Evolutionary conservation across 2,797 vertebrate genomes (phyloP), one percentile per base, ranked within the genome.

Genomic region (Myoxocephalus aenaeus): DNA sequence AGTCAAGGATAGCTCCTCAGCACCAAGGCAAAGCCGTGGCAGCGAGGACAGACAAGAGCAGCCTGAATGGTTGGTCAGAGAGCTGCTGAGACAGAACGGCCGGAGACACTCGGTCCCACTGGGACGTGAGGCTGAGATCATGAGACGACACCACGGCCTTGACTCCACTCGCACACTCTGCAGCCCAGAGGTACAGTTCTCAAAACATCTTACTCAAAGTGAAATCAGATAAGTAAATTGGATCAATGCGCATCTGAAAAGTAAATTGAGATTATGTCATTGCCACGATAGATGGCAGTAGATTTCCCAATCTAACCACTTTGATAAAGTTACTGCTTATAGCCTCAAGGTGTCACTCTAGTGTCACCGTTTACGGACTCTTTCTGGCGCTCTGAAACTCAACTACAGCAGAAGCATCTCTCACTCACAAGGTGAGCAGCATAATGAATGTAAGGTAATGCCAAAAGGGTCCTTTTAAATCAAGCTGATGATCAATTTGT

Each of bases 341-440:
- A 56, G 57, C 87, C 90, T 89, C 72, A 89, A 87, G 92, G 77
- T 92, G 92, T 93, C 93, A 92, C 81, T 87, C 86, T 70, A 86
- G 92, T 69, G 36, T 76, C 50, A 34, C 57, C 56, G 9, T 57
- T 56, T 58, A 20, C 13, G 54, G 72, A 11, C 50, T 51, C 12
- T 58, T 46, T 70, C 40, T 22, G n/a, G 40, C 73, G 25, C 57
- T 40, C 70, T 86, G 20, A 42, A 78, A 77, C 50, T 75, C 27
- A 65, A 57, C 70, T 76, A 22, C 51, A 81, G 70, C 62, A 79
- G 65, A 77, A 25, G 40, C 29, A 75, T 22, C 68, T 79, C 65
- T 82, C 80, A 79, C 54, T 69, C 42, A 50, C 56, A 70, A 48
- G 68, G 68, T 59, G 29, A 76, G 65, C 46, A 68, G 66, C 64